Evolutionary conservation across 2,113 vertebrate species (phyloP).

Genomic region (Chunga burmeisteri): DNA sequence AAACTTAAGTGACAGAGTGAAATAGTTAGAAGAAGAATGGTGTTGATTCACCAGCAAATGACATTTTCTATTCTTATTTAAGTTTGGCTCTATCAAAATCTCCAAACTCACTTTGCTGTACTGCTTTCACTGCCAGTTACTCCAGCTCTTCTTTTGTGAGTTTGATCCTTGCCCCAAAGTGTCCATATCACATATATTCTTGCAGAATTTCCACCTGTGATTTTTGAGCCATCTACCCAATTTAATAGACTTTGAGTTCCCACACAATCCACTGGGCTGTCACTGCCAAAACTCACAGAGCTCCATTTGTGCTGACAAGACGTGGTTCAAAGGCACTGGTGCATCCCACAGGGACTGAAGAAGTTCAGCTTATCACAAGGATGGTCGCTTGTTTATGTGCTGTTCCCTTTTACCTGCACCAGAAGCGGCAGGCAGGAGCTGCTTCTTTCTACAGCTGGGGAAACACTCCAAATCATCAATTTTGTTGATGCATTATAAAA

Average conservation of each 20-base stretch:
- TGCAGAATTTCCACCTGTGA: neutral
- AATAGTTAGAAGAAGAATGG: neutral
- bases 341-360: neutral
- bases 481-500: neutral
- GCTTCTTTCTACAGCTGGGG: neutral
- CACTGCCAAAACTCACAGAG: neutral
- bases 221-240: neutral
- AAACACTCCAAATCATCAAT: neutral
- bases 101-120: neutral
- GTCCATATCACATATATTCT: neutral
- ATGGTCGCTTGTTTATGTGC: neutral
- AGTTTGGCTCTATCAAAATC: neutral
- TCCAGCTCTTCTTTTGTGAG: neutral
- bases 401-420: neutral
- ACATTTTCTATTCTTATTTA: neutral
- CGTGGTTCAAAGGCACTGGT: neutral
- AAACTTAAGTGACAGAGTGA: neutral
- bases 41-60: neutral
- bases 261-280: neutral
- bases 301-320: neutral
- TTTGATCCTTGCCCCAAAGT: neutral
- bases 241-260: neutral
- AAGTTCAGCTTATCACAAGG: neutral
- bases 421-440: neutral
- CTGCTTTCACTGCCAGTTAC: neutral